A percentile compares a stretch with the other conserved stretches of the same genome.
phyloP scores from a whole-genome alignment of 2,888 invertebrate species.

The Nephrocerus scutellatus region DNA sequence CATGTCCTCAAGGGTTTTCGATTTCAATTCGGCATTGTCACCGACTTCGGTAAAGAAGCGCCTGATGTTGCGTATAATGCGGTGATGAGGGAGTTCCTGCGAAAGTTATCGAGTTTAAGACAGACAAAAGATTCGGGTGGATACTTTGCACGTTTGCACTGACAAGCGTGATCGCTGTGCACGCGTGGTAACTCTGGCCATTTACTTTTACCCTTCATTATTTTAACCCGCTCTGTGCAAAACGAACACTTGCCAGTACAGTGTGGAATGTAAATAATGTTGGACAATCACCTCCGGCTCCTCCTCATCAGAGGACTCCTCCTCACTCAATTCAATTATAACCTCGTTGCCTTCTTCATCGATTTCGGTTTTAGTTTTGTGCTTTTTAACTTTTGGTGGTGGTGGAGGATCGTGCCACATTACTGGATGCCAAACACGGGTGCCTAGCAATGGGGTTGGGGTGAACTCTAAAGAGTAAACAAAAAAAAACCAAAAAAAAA shows the following conservation, averaged over 20 bases:
- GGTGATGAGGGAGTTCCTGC: slow-evolving; percentile 56
- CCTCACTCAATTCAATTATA: slow-evolving; percentile 44
- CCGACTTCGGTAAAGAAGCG: slow-evolving; percentile 46
- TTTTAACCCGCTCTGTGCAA: too few species aligned
- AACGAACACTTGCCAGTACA: too few species aligned
- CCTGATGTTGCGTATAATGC: slow-evolving; percentile 55
- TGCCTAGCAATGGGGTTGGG: slow-evolving; percentile 51
- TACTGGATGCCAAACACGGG: slow-evolving; percentile 59
- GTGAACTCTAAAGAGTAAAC: slow-evolving; percentile 47
- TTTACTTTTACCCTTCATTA: too few species aligned
- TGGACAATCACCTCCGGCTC: slow-evolving; percentile 34
- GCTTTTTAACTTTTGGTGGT: slow-evolving; percentile 46
- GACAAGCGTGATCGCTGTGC: too few species aligned
- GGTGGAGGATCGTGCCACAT: slow-evolving; percentile 54
- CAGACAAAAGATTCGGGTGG: too few species aligned
- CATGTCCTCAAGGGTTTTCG: slow-evolving; percentile 46
- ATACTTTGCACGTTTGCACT: too few species aligned
- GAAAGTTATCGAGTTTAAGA: too few species aligned
- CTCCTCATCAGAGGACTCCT: slow-evolving; percentile 44
- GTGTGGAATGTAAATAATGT: too few species aligned
- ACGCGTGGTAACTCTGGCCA: too few species aligned
- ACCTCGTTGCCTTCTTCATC: slow-evolving; percentile 45
- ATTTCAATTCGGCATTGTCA: slow-evolving; percentile 41
- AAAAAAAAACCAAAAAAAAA: slow-evolving; percentile 20
- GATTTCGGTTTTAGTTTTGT: slow-evolving; percentile 45